Base-by-base conservation (phyloP, 2,888 invertebrate genomes). In the Stenodera caucasica region DNA sequence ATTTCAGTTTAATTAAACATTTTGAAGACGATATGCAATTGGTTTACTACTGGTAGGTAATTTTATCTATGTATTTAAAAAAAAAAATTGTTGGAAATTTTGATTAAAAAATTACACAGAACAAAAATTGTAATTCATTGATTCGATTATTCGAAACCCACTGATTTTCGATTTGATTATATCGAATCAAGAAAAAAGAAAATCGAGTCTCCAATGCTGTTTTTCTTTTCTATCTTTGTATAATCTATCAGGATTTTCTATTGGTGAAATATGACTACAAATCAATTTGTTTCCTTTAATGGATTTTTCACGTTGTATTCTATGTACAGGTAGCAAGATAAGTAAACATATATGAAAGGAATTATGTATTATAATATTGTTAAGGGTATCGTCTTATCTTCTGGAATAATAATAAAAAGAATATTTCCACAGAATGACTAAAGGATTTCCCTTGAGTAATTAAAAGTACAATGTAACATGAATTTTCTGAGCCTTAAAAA, bases 281-380 rank as follows among this genome's bases (percentile, higher is more conserved):
- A 61, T 63, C 70, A 68, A 68, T 72, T 71, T 72, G 72, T 72
- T 70, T 70, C 60, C 66, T 67, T 67, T 71, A 72, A 72, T 72
- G 70, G 70, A 71, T 71, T 72, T 69, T 72, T 71, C 70, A n/a
- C n/a, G 63, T 68, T 35, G 68, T 71, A n/a, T n/a, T n/a, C n/a
- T n/a, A n/a, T 65, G 70, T 67, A 69, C 70, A 71, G 69, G 70
- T 66, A 70, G 70, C 70, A 71, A 71, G 72, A 64, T 72, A 72
- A n/a, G n/a, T n/a, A n/a, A n/a, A n/a, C n/a, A n/a, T n/a, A n/a
- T n/a, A n/a, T n/a, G n/a, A n/a, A n/a, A n/a, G n/a, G n/a, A n/a
- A n/a, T n/a, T n/a, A n/a, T n/a, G n/a, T n/a, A n/a, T n/a, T n/a
- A n/a, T n/a, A n/a, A n/a, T 21, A 45, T 45, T 40, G 37, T 40